Conservation (phyloP, 1,140 invertebrate genomes). For the Theocolax elegans region DNA sequence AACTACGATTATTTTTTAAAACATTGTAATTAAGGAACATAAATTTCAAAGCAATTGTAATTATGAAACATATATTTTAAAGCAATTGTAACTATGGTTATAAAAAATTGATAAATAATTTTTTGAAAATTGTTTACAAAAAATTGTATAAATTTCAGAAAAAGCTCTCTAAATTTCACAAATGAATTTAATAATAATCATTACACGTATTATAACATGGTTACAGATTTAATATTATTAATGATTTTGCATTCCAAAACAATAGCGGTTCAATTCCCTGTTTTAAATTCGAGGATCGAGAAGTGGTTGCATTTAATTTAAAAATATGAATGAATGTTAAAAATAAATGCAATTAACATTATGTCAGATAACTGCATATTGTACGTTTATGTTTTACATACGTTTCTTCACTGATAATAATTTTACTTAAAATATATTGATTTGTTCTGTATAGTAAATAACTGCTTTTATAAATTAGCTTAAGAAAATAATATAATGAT, state of each 20-base stretch:
- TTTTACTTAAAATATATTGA: conserved; percentile 30
- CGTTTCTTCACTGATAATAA: conserved; percentile 36
- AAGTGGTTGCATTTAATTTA: conserved; percentile 41
- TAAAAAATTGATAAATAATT: conserved; percentile 20
- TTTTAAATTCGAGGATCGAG: conserved; percentile 34
- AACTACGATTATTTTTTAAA: too few species aligned
- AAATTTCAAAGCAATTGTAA: too few species aligned
- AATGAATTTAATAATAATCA: conserved; percentile 16
- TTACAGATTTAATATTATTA: too few species aligned
- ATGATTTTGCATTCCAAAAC: conserved; percentile 34
- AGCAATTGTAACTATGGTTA: too few species aligned
- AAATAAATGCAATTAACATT: conserved; percentile 28
- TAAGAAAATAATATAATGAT: conserved; percentile 28
- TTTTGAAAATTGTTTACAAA: conserved; percentile 36
- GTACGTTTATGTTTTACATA: conserved; percentile 38
- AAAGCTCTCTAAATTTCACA: conserved; percentile 9
- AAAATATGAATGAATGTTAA: conserved; percentile 32
- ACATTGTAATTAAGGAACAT: too few species aligned
- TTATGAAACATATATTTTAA: too few species aligned
- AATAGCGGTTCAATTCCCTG: conserved; percentile 31
- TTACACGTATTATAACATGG: too few species aligned
- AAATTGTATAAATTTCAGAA: conserved; percentile 21
- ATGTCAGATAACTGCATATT: conserved; percentile 12
- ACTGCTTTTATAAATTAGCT: conserved; percentile 40
- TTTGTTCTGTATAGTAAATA: conserved; percentile 41